Base-by-base conservation (phyloP, 2,113 vertebrate genomes). In the Aegypius monachus region DNA sequence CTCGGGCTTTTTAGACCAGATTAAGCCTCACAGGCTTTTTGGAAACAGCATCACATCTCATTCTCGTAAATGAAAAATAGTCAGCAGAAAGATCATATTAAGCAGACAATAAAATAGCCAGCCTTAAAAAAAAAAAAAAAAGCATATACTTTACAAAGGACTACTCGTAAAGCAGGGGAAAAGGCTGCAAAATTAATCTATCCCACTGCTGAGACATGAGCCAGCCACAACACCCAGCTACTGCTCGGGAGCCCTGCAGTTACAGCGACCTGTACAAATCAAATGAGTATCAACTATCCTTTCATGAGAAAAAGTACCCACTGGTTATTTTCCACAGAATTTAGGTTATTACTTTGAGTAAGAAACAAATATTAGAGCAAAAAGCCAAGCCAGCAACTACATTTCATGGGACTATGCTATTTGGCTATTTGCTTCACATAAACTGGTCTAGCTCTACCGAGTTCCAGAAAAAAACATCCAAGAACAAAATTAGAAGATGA, bases 401-500 rank as follows among this genome's bases (percentile, higher is more conserved):
- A 11, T 71, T 91, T 63, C 55, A 74, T 7, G 5, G 45, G 21
- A 65, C 43, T 32, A 29, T 0, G 0, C 34, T 38, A 81, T 52
- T 74, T 36, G 17, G 0, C 36, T 36, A 85, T 52, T 74, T 38
- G 20, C 21, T 93, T 82, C 81, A 87, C 9, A 5, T 29, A 65
- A 83, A 83, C 42, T 67, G 18, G 4, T 45, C 25, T 32, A 67
- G 26, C 6, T 43, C 65, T 90, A 75, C 9, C 0, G 2, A 90
- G 22, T 61, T 88, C n/a, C 67, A 74, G 58, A 47, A 55, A 68
- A 85, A 88, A 40, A 1, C 7, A 58, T 9, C 11, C 38, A 83
- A 83, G 36, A 95, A 86, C 6, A 63, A 91, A 88, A 94, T 55
- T 25, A 81, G 55, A 87, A 56, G 19, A 81, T 47, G 71, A 47